phyloP scores from a whole-genome alignment of 2,888 invertebrate genomes.

The Trypoxylon attenuatum region DNA sequence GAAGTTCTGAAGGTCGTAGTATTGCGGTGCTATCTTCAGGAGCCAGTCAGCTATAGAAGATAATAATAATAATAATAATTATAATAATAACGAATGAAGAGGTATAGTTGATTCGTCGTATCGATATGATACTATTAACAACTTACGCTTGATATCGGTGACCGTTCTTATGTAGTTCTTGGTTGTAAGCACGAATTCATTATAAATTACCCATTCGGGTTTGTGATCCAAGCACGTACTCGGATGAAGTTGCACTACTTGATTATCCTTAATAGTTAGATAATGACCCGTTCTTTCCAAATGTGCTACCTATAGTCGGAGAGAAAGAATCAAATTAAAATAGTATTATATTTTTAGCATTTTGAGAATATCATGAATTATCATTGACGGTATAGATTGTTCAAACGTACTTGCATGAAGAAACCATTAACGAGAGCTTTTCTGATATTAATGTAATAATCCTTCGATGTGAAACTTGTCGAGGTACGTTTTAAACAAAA shows the following conservation, averaged over 20 bases:
- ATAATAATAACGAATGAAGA: not conserved
- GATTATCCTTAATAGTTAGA: slow-evolving; percentile 99
- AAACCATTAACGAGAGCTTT: slow-evolving; percentile 99
- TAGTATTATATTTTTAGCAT: no score
- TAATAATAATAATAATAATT: slow-evolving; percentile 2
- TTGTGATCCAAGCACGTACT: slow-evolving; percentile 99
- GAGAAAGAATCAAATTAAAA: not conserved
- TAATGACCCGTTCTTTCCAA: slow-evolving; percentile 98
- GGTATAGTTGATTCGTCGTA: not conserved
- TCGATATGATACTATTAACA: no score
- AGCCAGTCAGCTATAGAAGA: slow-evolving; percentile 89
- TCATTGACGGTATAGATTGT: no score
- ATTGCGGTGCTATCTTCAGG: slow-evolving; percentile 95
- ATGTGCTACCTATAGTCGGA: slow-evolving; percentile 87
- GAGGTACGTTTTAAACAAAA: slow-evolving; percentile 95
- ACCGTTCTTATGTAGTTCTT: slow-evolving; percentile 99
- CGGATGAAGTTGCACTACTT: slow-evolving; percentile 98
- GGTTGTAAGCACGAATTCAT: slow-evolving; percentile 99
- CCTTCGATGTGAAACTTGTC: slow-evolving; percentile 98
- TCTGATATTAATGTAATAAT: slow-evolving; percentile 98
- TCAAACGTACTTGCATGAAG: slow-evolving; percentile 97
- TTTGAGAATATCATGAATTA: no score
- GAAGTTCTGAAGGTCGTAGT: slow-evolving; percentile 98
- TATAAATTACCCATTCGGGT: slow-evolving; percentile 99
- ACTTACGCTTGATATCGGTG: slow-evolving; percentile 98